Evolutionary conservation across 2,113 vertebrate species (phyloP).

Genomic region (Corythornis madagascariensis): DNA sequence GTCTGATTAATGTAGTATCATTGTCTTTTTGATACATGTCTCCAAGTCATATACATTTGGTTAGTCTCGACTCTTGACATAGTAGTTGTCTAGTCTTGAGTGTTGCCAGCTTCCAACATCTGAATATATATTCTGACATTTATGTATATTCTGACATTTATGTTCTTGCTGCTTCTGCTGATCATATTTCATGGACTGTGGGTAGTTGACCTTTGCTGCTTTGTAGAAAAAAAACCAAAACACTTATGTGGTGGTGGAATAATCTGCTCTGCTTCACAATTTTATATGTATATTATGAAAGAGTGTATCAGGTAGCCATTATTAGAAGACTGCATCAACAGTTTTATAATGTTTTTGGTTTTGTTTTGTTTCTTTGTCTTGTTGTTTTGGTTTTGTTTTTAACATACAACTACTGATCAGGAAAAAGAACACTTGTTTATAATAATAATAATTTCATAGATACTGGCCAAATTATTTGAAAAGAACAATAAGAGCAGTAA

Average conservation of each 20-base stretch:
- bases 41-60: background rate
- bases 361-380: background rate
- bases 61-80: background rate
- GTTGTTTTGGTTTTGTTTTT: background rate
- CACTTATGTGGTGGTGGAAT: background rate
- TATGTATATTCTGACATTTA: background rate
- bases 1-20: background rate
- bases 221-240: background rate
- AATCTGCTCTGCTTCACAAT: background rate
- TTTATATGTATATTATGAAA: background rate
- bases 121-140: background rate
- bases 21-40: background rate
- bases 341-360: background rate
- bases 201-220: background rate
- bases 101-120: background rate
- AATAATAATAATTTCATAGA: background rate
- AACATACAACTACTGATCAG: background rate
- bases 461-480: background rate
- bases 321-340: background rate
- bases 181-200: background rate
- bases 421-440: background rate
- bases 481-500: background rate
- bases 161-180: background rate
- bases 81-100: background rate
- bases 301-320: background rate